Evolutionary conservation across 1,140 invertebrate species (phyloP).

Genomic region (Magallana ariakensis): DNA sequence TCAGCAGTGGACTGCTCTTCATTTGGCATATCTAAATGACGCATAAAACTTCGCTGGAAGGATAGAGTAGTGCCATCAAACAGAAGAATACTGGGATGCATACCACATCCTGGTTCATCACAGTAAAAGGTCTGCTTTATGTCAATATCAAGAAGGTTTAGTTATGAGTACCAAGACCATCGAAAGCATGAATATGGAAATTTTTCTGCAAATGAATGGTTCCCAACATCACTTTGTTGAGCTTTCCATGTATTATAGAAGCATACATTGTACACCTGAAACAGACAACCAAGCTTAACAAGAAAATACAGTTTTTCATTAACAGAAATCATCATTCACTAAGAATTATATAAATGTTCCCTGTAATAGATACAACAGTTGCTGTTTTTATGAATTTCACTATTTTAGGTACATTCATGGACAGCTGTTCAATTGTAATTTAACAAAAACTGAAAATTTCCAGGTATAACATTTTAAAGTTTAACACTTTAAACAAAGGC

Average conservation of each 20-base stretch:
- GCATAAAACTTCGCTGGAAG: slow-evolving; percentile 24
- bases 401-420: too few species aligned
- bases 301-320: too few species aligned
- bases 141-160: not conserved
- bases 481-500: too few species aligned
- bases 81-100: slow-evolving; percentile 4
- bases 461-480: too few species aligned
- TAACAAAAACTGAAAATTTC: too few species aligned
- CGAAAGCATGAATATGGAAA: slow-evolving; percentile 2
- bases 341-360: too few species aligned
- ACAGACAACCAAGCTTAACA: not conserved
- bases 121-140: slow-evolving; percentile 10
- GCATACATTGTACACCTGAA: slow-evolving; percentile 43
- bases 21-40: not conserved
- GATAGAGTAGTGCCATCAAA: slow-evolving; percentile 41
- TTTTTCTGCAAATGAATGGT: not conserved
- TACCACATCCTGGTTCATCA: slow-evolving; percentile 10
- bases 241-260: slow-evolving; percentile 39
- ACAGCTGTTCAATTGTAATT: too few species aligned
- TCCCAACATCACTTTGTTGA: slow-evolving; percentile 26
- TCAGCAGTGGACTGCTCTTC: not conserved
- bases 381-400: too few species aligned
- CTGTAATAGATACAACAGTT: too few species aligned
- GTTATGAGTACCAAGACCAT: not conserved
- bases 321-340: too few species aligned